Evolutionary conservation across 1,140 invertebrate species (phyloP), one percentile per base, ranked within the genome.

Genomic region (Archegozetes longisetosus): DNA sequence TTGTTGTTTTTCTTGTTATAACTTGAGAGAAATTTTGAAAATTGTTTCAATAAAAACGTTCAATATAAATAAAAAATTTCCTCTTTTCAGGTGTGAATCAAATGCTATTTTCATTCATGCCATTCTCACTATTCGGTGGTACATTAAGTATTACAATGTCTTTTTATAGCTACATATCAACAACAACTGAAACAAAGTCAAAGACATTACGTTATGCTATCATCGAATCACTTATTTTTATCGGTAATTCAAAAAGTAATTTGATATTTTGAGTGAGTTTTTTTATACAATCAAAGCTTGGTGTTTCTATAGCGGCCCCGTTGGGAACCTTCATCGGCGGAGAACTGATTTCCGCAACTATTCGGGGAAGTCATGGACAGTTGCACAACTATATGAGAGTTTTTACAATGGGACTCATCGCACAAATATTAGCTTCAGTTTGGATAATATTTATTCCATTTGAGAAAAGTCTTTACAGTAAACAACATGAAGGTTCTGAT

Each of bases 331-430:
- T 57, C 2, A 48, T 57, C 2, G 55, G 55, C 20, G 55, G 55
- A n/a, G 4, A 47, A 2, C 13, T 57, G 13, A 57, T 57, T 22
- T 2, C 13, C 6, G 49, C 48, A 2, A 3, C 28, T 1, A 20
- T 2, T 17, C 48, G 20, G 20, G 55, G 29, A 12, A 23, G 28
- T 24, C 22, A 57, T 57, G 29, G 55, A 47, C 55, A 57, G 29
- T 28, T 57, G 20, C 55, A 57, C 29, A 57, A 57, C 32, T 57
- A 57, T 27, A 29, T 47, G 13, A 17, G 48, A 2, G 55, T 57
- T 1, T 2, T 57, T 12, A 2, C 24, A 24, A 2, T 51, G 29
- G 55, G 29, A 14, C 9, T 24, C 6, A 12, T 25, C 1, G 17
- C 2, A 1, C 40, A 57, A 27, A 9, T 47, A 20, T 14, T 26